Conservation (phyloP, 2,888 invertebrate species). For the Polydrusus pterygomalis region DNA sequence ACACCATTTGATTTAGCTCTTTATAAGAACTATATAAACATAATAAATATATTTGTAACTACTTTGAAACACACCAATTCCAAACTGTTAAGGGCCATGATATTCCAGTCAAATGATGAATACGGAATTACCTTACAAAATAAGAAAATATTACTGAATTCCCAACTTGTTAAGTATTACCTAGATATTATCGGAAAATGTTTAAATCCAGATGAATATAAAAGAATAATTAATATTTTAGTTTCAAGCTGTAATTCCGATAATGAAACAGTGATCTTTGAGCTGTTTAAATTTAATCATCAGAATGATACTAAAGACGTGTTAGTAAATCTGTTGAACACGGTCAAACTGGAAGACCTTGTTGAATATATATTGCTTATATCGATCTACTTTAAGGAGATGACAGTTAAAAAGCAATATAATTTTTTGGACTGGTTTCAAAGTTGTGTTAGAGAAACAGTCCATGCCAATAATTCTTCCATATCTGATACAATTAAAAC, state of each 20-base stretch:
- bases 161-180: background rate
- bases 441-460: background rate
- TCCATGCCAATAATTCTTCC: background rate
- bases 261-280: background rate
- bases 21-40: background rate
- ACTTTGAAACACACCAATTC: background rate
- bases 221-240: background rate
- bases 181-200: background rate
- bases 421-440: background rate
- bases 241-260: background rate
- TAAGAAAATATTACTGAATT: background rate
- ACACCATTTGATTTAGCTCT: conserved; percentile 13
- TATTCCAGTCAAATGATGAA: background rate
- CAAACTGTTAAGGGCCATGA: background rate
- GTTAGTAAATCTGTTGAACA: background rate
- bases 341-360: background rate
- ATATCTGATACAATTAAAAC: background rate
- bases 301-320: background rate
- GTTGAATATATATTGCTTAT: background rate
- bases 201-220: background rate
- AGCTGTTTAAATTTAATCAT: background rate
- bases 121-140: background rate
- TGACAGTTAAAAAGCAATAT: background rate
- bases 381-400: background rate
- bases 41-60: background rate